Percentiles rank a stretch among this genome's conserved stretches.
These are phyloP conservation scores for Euwallacea similis DNA, from an alignment of 1,140 invertebrate species.

Conservation along the genomic window DNA sequence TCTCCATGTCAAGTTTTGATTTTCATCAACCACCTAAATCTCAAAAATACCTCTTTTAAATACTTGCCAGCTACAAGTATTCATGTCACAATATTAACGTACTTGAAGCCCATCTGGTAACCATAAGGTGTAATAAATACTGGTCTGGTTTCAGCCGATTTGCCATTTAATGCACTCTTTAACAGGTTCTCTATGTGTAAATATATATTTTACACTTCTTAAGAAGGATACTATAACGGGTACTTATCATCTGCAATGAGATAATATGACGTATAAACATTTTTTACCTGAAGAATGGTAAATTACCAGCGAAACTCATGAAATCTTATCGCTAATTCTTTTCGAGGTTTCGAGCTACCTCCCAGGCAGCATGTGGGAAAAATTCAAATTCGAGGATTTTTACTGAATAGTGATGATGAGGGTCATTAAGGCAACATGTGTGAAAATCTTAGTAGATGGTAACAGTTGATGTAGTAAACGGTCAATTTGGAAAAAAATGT, in stretches of 20 bases:
- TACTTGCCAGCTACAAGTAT: too few relatives aligned
- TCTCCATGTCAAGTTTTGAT: background rate
- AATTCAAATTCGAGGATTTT: too few relatives aligned
- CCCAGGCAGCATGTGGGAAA: too few relatives aligned
- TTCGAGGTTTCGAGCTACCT: too few relatives aligned
- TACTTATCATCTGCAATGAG: conserved; percentile 1
- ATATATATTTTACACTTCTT: conserved; percentile 16
- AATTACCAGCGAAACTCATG: too few relatives aligned
- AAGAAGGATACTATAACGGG: conserved; percentile 17
- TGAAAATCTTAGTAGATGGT: too few relatives aligned
- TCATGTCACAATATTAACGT: background rate
- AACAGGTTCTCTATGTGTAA: conserved; percentile 20
- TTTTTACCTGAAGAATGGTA: too few relatives aligned
- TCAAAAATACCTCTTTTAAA: conserved; percentile 1
- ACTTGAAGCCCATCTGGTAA: conserved; percentile 14
- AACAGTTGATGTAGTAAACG: too few relatives aligned
- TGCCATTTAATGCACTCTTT: conserved; percentile 22
- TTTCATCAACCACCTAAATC: conserved; percentile 9
- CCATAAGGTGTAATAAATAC: conserved; percentile 27
- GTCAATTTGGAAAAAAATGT: too few relatives aligned
- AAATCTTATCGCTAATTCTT: background rate
- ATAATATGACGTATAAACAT: too few relatives aligned
- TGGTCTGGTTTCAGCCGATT: conserved; percentile 18
- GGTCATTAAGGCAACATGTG: too few relatives aligned
- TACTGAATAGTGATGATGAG: too few relatives aligned